These are phyloP conservation scores for Pinctada fucata DNA, from an alignment of 2,888 invertebrate genomes.

Conservation along the genomic window DNA sequence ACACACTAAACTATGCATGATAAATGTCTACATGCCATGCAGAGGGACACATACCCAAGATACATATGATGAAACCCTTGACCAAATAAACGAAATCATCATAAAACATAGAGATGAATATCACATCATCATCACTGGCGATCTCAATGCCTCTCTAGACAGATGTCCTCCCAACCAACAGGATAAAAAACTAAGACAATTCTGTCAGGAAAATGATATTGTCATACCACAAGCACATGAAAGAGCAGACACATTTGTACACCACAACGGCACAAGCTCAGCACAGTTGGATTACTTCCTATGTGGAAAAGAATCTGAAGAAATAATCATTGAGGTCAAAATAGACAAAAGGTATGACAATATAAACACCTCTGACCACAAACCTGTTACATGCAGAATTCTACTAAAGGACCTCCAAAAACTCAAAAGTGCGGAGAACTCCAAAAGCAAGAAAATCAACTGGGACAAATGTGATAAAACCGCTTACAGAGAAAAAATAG, in stretches of 20 bases:
- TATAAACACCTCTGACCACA: neutral
- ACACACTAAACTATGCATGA: neutral
- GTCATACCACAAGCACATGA: neutral
- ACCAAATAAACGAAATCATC: neutral
- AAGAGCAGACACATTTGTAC: neutral
- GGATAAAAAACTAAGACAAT: neutral
- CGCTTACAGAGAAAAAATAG: neutral
- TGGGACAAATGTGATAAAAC: neutral
- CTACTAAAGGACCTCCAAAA: neutral
- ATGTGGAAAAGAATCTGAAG: neutral
- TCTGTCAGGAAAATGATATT: neutral
- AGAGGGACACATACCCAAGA: neutral
- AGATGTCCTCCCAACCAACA: neutral
- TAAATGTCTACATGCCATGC: neutral
- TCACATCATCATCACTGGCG: neutral
- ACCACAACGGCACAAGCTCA: neutral
- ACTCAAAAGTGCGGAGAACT: neutral
- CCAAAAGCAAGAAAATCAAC: neutral
- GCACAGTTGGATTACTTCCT: conserved; percentile 8
- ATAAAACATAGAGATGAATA: neutral
- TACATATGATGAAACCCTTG: neutral
- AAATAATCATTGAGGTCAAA: neutral
- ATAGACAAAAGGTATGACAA: neutral
- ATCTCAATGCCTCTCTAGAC: neutral
- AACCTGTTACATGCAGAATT: neutral